Evolutionary conservation across 2,888 invertebrate species (phyloP).

Genomic region (Drosophila cognata): DNA sequence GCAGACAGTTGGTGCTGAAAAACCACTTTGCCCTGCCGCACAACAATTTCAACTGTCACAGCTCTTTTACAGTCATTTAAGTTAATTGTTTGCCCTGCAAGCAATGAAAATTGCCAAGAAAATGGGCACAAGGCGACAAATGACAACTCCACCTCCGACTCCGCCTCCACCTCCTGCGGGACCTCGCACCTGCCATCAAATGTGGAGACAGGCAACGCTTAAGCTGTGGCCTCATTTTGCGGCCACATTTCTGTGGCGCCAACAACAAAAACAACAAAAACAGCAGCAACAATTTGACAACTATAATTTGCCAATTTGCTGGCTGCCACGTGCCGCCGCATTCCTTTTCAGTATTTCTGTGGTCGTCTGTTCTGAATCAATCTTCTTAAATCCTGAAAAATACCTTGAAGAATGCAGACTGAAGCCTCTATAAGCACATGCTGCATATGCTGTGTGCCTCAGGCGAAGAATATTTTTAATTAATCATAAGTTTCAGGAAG

Average conservation of each 20-base stretch:
- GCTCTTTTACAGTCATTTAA: slow-evolving; percentile 73
- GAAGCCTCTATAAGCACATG: slow-evolving; percentile 48
- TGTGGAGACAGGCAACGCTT: slow-evolving; percentile 9
- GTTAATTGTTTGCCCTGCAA: slow-evolving; percentile 67
- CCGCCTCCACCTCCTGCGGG: not conserved
- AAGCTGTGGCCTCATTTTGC: slow-evolving; percentile 34
- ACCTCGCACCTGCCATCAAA: slow-evolving; percentile 16
- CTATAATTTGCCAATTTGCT: slow-evolving; percentile 52
- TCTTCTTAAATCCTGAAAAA: slow-evolving; percentile 36
- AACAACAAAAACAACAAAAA: not conserved
- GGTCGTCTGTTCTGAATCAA: slow-evolving; percentile 1
- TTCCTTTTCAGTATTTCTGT: slow-evolving; percentile 9
- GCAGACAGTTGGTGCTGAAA: slow-evolving; percentile 52
- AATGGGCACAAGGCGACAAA: slow-evolving; percentile 16
- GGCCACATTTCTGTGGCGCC: slow-evolving; percentile 38
- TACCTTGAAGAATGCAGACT: slow-evolving; percentile 2
- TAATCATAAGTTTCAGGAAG: slow-evolving; percentile 74
- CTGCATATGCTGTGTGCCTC: slow-evolving; percentile 11
- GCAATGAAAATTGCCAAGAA: slow-evolving; percentile 35
- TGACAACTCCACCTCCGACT: not conserved
- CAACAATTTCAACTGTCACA: slow-evolving; percentile 50
- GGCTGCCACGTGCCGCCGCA: slow-evolving; percentile 49
- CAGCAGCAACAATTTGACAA: slow-evolving; percentile 23
- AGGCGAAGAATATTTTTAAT: slow-evolving; percentile 63
- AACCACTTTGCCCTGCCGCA: slow-evolving; percentile 75